These are phyloP conservation scores for Lathamus discolor DNA, from an alignment of 2,113 vertebrate genomes.

Conservation along the genomic window DNA sequence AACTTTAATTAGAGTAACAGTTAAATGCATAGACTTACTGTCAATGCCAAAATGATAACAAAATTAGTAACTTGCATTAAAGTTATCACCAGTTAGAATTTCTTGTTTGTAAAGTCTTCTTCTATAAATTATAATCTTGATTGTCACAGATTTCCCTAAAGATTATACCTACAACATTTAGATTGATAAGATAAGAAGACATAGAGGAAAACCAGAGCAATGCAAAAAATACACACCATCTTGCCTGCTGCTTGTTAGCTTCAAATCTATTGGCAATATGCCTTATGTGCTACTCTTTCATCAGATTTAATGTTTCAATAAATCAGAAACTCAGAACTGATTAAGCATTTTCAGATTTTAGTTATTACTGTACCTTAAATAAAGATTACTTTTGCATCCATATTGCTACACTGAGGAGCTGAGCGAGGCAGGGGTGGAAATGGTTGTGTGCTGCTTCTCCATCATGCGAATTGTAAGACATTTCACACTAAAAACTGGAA, in stretches of 20 bases:
- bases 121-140: conserved; percentile 31
- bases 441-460: background rate
- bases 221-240: background rate
- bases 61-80: conserved; percentile 26
- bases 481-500: background rate
- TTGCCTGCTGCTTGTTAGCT: background rate
- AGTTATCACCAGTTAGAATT: conserved; percentile 22
- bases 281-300: background rate
- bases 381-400: background rate
- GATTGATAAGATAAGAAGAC: conserved; percentile 18
- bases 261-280: background rate
- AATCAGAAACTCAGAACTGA: background rate
- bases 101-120: background rate
- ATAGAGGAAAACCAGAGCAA: background rate
- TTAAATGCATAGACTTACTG: conserved; percentile 21
- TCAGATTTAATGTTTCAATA: background rate
- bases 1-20: conserved; percentile 32
- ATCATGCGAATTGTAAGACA: background rate
- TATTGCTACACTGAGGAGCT: background rate
- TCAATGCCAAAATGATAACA: conserved; percentile 50
- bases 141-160: conserved; percentile 31
- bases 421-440: background rate
- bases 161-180: conserved; percentile 29
- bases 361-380: background rate
- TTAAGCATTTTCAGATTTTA: background rate